Conservation (phyloP, 2,797 vertebrate genomes). For the Fistularia commersonii region DNA sequence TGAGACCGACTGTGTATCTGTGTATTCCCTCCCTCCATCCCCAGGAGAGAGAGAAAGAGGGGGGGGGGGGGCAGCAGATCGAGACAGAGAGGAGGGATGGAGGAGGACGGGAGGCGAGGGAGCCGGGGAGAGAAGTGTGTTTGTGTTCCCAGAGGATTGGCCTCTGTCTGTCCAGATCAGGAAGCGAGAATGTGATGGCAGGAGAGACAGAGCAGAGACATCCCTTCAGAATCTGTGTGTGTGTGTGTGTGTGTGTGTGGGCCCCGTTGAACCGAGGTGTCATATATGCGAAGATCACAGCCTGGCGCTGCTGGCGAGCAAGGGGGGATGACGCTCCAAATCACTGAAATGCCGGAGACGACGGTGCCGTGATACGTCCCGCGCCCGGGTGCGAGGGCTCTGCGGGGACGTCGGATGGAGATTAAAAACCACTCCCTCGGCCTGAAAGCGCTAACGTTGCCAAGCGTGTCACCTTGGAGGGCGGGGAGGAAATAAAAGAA, state of each 20-base stretch:
- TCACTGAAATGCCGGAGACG: slow-evolving; percentile 51
- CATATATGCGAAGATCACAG: slow-evolving; percentile 70
- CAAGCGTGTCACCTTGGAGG: slow-evolving; percentile 28
- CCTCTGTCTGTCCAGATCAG: slow-evolving; percentile 68
- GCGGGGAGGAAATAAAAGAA: slow-evolving; percentile 17
- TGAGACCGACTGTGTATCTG: slow-evolving; percentile 51
- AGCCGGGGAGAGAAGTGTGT: slow-evolving; percentile 51
- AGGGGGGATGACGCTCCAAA: slow-evolving; percentile 58
- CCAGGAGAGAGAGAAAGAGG: slow-evolving; percentile 49
- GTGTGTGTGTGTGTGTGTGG: slow-evolving; percentile 27
- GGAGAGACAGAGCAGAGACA: slow-evolving; percentile 45
- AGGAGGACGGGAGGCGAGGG: slow-evolving; percentile 25
- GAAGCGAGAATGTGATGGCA: slow-evolving; percentile 71
- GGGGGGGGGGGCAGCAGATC: slow-evolving; percentile 31
- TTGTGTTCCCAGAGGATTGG: slow-evolving; percentile 61
- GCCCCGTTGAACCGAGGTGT: slow-evolving; percentile 67
- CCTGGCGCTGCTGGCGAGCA: slow-evolving; percentile 57
- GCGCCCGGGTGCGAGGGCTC: slow-evolving; percentile 8
- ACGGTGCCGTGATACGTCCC: slow-evolving; percentile 56
- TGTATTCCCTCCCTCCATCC: slow-evolving; percentile 49
- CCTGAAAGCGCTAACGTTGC: slow-evolving; percentile 56
- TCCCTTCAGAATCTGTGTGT: slow-evolving; percentile 41
- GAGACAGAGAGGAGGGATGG: slow-evolving; percentile 36
- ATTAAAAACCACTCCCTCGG: slow-evolving; percentile 44
- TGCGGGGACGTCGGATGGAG: slow-evolving; percentile 50